These are phyloP conservation scores for Stictocephala bisonia DNA, from an alignment of 2,888 invertebrate genomes.

Conservation along the genomic window DNA sequence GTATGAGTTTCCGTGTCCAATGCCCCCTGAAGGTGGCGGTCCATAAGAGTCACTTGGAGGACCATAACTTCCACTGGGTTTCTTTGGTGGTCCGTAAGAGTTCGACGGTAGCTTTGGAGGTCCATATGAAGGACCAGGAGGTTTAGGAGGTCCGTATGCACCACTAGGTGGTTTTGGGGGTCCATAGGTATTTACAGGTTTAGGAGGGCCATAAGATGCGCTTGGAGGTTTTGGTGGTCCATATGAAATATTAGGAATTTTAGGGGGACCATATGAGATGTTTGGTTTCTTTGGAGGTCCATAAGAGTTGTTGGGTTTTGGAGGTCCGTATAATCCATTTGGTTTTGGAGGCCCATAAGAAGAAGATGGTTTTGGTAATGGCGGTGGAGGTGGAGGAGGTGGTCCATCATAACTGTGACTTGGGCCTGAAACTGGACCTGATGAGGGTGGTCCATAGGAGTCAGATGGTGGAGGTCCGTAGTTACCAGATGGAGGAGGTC, in stretches of 20 bases:
- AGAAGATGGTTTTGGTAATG: conserved; percentile 33
- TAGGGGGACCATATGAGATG: conserved; percentile 37
- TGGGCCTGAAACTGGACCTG: conserved; percentile 54
- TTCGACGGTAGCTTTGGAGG: conserved; percentile 43
- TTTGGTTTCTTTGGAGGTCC: conserved; percentile 46
- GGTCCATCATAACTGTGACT: conserved; percentile 45
- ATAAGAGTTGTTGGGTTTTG: conserved; percentile 30
- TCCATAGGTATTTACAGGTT: conserved; percentile 43
- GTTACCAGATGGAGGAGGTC: conserved; percentile 47
- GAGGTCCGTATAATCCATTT: conserved; percentile 49
- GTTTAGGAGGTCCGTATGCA: conserved; percentile 41
- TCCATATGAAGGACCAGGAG: conserved; percentile 34
- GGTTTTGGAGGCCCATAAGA: conserved; percentile 48
- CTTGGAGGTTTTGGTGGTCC: conserved; percentile 47
- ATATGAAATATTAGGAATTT: no score
- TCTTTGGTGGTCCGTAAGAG: conserved; percentile 37
- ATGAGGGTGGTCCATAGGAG: conserved; percentile 64
- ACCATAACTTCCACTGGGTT: conserved; percentile 39
- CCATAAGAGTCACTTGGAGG: conserved; percentile 68
- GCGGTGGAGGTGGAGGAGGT: conserved; percentile 47
- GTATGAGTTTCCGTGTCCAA: conserved; percentile 19
- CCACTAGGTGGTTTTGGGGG: conserved; percentile 43
- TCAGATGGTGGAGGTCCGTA: conserved; percentile 54
- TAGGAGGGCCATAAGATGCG: conserved; percentile 48
- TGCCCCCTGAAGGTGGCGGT: conserved; percentile 63